Percentiles rank a stretch among this genome's conserved stretches.
Evolutionary conservation across 2,888 invertebrate genomes (phyloP).

Genomic region (Tiphia femorata): DNA sequence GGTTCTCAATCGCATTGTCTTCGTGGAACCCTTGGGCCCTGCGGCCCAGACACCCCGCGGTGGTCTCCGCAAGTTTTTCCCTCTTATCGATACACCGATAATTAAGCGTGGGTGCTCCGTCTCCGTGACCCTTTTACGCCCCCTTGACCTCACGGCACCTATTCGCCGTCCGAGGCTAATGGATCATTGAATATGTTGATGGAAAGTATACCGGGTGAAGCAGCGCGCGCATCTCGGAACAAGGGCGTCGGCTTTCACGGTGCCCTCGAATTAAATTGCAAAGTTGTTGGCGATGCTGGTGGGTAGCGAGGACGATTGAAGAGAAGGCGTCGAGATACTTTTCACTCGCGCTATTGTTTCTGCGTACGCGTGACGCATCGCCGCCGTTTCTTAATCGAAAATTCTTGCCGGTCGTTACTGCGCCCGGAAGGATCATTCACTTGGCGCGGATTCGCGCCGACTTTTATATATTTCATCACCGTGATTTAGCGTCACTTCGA

Average conservation of each 20-base stretch:
- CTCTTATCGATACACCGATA: slow-evolving; percentile 41
- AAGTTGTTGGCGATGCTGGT: slow-evolving; percentile 25
- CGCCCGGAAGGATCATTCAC: not conserved
- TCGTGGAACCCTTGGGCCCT: slow-evolving; percentile 20
- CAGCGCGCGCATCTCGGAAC: not conserved
- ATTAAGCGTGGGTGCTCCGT: slow-evolving; percentile 32
- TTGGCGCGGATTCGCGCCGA: not conserved
- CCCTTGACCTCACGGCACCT: slow-evolving; percentile 29
- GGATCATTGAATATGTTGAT: slow-evolving; percentile 52
- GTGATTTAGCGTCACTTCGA: not conserved
- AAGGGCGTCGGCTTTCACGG: not conserved
- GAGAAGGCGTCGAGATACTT: too few species aligned
- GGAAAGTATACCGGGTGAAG: slow-evolving; percentile 34
- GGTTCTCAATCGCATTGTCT: slow-evolving; percentile 34
- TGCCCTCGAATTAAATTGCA: slow-evolving; percentile 42
- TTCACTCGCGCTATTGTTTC: too few species aligned
- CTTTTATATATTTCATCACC: too few species aligned
- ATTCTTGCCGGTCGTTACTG: not conserved
- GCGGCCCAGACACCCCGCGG: slow-evolving; percentile 31
- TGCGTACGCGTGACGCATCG: too few species aligned
- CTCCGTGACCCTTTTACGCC: slow-evolving; percentile 24
- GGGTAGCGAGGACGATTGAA: slow-evolving; percentile 40
- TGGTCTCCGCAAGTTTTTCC: slow-evolving; percentile 18
- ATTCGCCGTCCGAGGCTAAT: slow-evolving; percentile 36
- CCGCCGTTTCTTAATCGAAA: slow-evolving; percentile 21